Evolutionary conservation across 2,797 vertebrate species (phyloP), one percentile per base, ranked within the genome.

Genomic region (Poeciliopsis presidionis): DNA sequence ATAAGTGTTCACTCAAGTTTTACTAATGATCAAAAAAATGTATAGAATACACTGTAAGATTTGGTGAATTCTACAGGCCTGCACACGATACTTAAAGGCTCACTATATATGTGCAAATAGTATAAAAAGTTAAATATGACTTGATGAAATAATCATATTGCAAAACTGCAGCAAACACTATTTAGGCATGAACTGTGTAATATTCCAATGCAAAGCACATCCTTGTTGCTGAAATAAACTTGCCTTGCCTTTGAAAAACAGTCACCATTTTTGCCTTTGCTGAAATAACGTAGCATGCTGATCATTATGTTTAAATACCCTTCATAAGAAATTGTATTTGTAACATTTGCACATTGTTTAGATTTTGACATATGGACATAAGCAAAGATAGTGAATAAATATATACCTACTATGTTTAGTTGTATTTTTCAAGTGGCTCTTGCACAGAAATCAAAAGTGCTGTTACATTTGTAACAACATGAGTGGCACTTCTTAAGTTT

Each of bases 1-100:
- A 45, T 33, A 63, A 49, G 65, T 33, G 41, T 74, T 55, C 5
- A 84, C 82, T 75, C 74, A 49, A 79, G 53, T 73, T 74, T 36
- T 65, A 39, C 69, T 49, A 39, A 74, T 49, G 36, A 65, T 72
- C 11, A 13, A 22, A 41, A 55, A 77, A 72, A 36, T 0, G 46
- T 16, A 11, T 28, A 14, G 6, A 73, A 11, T 51, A 51, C 2
- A 2, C 73, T 53, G 71, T 57, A 0, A 51, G 20, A 72, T 73
- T 76, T 7, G 55, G 0, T 39, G 7, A 39, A 14, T 39, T 20
- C 5, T 41, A 25, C 8, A 36, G 30, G 30, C 4, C 12, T 51
- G 5, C 28, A 22, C 14, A 30, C 39, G 7, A 12, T 33, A 73
- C 47, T n/a, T 5, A 16, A 55, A 55, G 28, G 16, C n/a, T 28